Conservation (phyloP, 37 sponge, comb jelly and placozoan genomes). For the Corticium candelabrum region DNA sequence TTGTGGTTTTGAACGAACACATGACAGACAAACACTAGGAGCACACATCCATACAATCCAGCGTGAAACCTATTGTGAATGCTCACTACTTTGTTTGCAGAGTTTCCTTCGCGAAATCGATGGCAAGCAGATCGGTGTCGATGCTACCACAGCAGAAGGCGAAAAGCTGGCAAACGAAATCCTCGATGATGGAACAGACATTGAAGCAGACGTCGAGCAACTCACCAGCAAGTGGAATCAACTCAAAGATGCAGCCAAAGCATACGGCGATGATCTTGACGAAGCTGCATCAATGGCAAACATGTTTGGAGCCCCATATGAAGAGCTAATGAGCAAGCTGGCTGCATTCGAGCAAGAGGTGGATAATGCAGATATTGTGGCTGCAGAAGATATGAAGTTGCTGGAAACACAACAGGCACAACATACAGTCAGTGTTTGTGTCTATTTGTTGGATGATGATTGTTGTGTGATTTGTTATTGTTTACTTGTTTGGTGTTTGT, state of each 20-base stretch:
- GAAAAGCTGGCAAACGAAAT: not conserved
- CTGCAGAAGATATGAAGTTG: not conserved
- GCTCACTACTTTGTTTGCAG: no score
- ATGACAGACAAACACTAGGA: no score
- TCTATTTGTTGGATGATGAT: no score
- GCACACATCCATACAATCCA: no score
- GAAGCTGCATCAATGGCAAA: not conserved
- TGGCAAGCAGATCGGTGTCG: not conserved
- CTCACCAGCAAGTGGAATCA: not conserved
- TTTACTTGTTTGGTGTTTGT: no score
- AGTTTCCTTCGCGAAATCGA: not conserved
- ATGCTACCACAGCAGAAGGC: not conserved
- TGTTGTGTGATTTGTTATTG: no score
- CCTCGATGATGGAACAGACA: not conserved
- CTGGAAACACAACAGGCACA: not conserved
- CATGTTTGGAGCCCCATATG: constrained; percentile 35
- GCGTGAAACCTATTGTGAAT: no score
- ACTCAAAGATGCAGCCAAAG: constrained; percentile 30
- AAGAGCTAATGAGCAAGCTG: constrained; percentile 20
- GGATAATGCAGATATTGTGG: not conserved
- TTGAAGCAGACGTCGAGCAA: not conserved
- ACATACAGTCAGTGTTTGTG: no score
- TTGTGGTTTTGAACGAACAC: no score
- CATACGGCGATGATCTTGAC: constrained; percentile 32
- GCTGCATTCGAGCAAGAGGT: not conserved